Base-by-base conservation (phyloP, 1,140 invertebrate genomes). In the Melanaphis sacchari region DNA sequence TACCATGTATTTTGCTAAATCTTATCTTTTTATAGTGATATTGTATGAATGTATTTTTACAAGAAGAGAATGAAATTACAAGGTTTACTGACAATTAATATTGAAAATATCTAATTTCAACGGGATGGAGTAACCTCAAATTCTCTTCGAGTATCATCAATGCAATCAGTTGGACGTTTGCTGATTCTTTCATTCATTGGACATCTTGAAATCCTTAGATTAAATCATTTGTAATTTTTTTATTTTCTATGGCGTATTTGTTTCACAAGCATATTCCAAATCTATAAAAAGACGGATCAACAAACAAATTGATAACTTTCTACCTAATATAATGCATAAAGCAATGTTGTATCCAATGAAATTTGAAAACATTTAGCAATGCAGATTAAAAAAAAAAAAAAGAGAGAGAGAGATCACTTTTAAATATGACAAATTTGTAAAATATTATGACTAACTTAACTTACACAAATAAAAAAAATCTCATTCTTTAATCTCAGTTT, bases 321-420 rank as follows among this genome's bases (percentile, higher is more conserved):
- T 3, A 15, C 1, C 3, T 66, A 11, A 66, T 15, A n/a, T 3
- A 5, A 31, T 3, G 11, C 3, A 11, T 3, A 0, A 4, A 11
- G 9, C 59, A 11, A 31, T n/a, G 7, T 15, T 4, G 31, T 9
- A 31, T 31, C 31, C 26, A 4, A 11, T 3, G 3, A 31, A n/a
- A 66, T 66, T 66, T 31, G 59, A 66, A 15, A 66, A 31, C 9
- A n/a, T 66, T 49, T 49, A 49, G 46, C 46, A 15, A 49, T 49
- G 46, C 2, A 49, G 15, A 49, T 18, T 43, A 43, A 43, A 15
- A 49, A 49, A 49, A 3, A 18, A 49, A 49, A 49, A 9, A 43
- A 49, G 18, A 49, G 4, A 11, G 46, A 49, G 18, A 49, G 4
- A 11, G 46, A 49, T 49, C 18, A 49, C 46, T 49, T 49, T 18